phyloP scores from a whole-genome alignment of 1,140 invertebrate genomes.

The Aleiodes sp. region DNA sequence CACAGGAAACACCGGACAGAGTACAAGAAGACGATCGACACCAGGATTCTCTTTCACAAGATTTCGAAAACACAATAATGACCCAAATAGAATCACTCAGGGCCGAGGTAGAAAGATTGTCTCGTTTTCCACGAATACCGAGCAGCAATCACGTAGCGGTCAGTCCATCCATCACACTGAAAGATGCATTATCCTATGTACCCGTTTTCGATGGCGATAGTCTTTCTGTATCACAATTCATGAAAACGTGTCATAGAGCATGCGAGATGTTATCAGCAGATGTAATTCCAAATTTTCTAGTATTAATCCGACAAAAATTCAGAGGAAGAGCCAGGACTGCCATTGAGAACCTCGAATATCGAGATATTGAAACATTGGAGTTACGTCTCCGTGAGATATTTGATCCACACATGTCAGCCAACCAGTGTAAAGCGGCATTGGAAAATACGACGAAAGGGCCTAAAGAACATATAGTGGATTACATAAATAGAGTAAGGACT shows the following conservation, averaged over 20 bases:
- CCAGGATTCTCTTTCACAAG: no score
- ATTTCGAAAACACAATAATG: no score
- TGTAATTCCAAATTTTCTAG: not conserved
- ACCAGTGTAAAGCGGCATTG: slow-evolving; percentile 18
- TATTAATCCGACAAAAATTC: slow-evolving; percentile 12
- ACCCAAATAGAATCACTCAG: no score
- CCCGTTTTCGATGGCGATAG: not conserved
- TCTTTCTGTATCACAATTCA: not conserved
- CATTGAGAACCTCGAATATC: slow-evolving; percentile 10
- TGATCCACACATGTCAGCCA: not conserved
- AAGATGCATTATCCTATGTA: not conserved
- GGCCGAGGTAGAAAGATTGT: no score
- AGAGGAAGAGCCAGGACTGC: not conserved
- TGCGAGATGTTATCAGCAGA: not conserved
- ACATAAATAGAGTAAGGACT: not conserved
- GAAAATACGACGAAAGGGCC: not conserved
- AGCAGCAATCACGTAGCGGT: no score
- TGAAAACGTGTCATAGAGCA: not conserved
- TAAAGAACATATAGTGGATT: not conserved
- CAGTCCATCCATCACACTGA: not conserved
- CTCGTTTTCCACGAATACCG: no score
- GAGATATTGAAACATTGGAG: not conserved
- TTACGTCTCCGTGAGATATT: not conserved
- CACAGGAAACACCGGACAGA: no score
- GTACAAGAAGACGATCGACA: no score